Percentiles rank a stretch among this genome's conserved stretches.
Evolutionary conservation across 2,797 vertebrate genomes (phyloP).

Genomic region (Pantherophis alleghaniensis): DNA sequence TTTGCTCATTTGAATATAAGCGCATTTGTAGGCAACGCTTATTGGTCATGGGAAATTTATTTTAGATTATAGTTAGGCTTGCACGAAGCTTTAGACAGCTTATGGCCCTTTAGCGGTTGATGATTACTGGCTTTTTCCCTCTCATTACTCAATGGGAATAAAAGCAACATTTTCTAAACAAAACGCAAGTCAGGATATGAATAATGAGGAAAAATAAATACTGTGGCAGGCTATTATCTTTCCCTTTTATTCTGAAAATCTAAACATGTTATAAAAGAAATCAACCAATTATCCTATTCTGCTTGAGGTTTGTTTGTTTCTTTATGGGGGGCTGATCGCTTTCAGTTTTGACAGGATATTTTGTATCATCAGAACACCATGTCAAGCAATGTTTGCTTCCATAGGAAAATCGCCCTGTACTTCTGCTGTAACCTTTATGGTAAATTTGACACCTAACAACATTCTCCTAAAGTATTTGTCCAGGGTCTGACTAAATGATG

Average conservation of each 20-base stretch:
- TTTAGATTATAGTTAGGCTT: conserved; percentile 53
- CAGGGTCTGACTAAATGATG: conserved; percentile 50
- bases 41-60: conserved; percentile 56
- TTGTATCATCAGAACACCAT: background rate
- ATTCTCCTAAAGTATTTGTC: conserved; percentile 51
- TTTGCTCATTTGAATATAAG: conserved; percentile 50
- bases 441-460: conserved; percentile 41
- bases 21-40: conserved; percentile 47
- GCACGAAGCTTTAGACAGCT: conserved; percentile 49
- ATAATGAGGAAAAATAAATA: conserved; percentile 31
- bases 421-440: conserved; percentile 8
- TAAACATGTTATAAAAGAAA: background rate
- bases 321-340: background rate
- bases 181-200: conserved; percentile 5
- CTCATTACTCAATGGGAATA: conserved; percentile 21
- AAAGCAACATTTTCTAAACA: conserved; percentile 17
- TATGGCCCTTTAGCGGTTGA: conserved; percentile 47
- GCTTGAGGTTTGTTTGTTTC: background rate
- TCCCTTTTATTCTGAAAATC: conserved; percentile 1
- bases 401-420: conserved; percentile 2
- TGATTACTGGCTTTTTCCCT: conserved; percentile 42
- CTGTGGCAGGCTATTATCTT: background rate
- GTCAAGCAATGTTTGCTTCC: conserved; percentile 19
- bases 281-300: background rate
- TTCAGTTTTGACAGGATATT: conserved; percentile 4